phyloP scores from a whole-genome alignment of 2,888 invertebrate species.

The Drosophila mayaguana region DNA sequence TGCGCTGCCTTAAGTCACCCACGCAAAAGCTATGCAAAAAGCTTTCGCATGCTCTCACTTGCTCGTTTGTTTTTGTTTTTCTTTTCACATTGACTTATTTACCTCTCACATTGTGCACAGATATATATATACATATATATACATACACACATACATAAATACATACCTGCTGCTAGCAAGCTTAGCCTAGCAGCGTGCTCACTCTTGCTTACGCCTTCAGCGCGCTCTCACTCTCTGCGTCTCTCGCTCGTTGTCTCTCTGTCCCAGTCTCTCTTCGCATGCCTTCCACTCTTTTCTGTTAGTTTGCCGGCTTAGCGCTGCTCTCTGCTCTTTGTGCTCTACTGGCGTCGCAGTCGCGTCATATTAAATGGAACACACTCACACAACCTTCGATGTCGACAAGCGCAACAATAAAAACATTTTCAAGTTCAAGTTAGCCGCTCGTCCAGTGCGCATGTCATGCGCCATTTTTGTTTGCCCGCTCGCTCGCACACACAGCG shows the following conservation, averaged over 20 bases:
- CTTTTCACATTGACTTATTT: constrained; percentile 35
- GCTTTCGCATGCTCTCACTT: constrained; percentile 42
- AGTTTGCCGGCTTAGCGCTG: constrained; percentile 49
- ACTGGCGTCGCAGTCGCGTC: constrained; percentile 37
- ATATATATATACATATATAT: neutral
- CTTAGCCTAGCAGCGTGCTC: constrained; percentile 29
- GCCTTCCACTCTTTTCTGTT: constrained; percentile 31
- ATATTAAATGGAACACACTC: neutral
- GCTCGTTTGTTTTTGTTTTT: constrained; percentile 40
- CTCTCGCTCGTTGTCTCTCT: constrained; percentile 4
- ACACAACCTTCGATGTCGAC: constrained; percentile 20
- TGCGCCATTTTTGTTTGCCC: constrained; percentile 60
- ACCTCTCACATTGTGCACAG: constrained; percentile 23
- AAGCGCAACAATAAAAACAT: constrained; percentile 54
- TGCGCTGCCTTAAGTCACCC: constrained; percentile 71
- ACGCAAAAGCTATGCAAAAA: constrained; percentile 71
- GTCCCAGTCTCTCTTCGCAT: neutral
- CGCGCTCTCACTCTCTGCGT: neutral
- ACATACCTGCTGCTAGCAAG: constrained; percentile 54
- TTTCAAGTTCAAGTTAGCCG: constrained; percentile 85
- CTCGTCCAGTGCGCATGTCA: constrained; percentile 82
- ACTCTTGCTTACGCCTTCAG: constrained; percentile 23
- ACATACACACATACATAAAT: constrained; percentile 19
- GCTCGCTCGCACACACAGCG: constrained; percentile 32
- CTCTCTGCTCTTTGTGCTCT: constrained; percentile 16